A percentile compares a stretch with the other conserved stretches of the same genome.
phyloP scores from a whole-genome alignment of 2,888 invertebrate genomes.

The Clanis bilineata region DNA sequence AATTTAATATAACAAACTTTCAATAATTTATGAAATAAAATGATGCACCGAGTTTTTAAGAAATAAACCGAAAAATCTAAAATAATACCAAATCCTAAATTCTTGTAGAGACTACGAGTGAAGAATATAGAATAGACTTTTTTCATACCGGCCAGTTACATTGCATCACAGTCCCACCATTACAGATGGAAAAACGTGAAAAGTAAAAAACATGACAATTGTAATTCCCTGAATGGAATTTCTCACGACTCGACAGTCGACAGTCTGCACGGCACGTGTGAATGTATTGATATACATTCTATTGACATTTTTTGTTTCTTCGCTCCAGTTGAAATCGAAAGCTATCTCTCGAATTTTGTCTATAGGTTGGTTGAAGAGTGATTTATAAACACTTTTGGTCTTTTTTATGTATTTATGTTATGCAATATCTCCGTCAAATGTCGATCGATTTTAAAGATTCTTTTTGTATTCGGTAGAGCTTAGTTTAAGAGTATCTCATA shows the following conservation, averaged over 20 bases:
- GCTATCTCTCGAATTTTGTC: neutral
- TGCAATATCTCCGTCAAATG: too few species aligned
- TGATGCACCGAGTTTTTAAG: too few species aligned
- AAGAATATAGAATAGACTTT: neutral
- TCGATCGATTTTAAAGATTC: too few species aligned
- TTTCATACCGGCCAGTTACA: neutral
- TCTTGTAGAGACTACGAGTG: neutral
- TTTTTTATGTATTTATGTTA: too few species aligned
- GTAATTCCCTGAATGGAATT: neutral
- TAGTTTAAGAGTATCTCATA: too few species aligned
- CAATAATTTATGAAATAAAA: too few species aligned
- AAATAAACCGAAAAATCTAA: too few species aligned
- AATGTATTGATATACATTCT: constrained; percentile 6
- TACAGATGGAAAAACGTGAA: constrained; percentile 1
- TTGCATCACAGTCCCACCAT: constrained; percentile 13
- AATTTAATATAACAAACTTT: too few species aligned
- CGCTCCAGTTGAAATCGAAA: constrained; percentile 9
- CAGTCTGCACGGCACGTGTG: constrained; percentile 2
- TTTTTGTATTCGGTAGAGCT: too few species aligned
- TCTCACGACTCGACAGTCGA: too few species aligned
- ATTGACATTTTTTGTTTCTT: neutral
- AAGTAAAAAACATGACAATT: constrained; percentile 10
- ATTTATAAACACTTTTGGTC: too few species aligned
- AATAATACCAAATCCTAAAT: neutral
- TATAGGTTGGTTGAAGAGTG: too few species aligned